A percentile compares a stretch with the other conserved stretches of the same genome.
These are phyloP conservation scores for Epinotia ramella DNA, from an alignment of 2,888 invertebrate species.

Conservation along the genomic window DNA sequence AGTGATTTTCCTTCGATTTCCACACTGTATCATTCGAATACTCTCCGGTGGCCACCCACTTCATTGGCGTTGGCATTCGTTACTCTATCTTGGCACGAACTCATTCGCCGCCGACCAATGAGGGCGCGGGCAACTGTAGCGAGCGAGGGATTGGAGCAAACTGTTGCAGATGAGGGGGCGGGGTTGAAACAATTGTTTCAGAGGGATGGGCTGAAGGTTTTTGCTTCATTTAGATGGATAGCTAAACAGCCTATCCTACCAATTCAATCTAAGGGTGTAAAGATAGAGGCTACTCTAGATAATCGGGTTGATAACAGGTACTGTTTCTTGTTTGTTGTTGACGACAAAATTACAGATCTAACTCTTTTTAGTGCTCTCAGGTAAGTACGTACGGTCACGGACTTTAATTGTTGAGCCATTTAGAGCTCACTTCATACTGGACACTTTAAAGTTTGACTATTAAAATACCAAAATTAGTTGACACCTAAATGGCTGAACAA, in stretches of 20 bases:
- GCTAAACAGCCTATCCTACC: not conserved
- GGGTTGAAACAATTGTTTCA: constrained; percentile 38
- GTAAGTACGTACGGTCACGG: too few species aligned
- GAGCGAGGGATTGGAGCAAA: constrained; percentile 47
- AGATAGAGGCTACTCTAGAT: not conserved
- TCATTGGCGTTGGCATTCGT: constrained; percentile 35
- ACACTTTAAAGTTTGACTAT: too few species aligned
- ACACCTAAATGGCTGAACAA: too few species aligned
- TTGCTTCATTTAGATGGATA: constrained; percentile 3
- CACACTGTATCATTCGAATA: not conserved
- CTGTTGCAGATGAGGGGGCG: constrained; percentile 45
- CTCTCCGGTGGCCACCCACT: constrained; percentile 21
- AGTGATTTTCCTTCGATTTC: not conserved
- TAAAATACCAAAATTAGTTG: too few species aligned
- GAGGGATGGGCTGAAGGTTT: constrained; percentile 19
- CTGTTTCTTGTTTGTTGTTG: too few species aligned
- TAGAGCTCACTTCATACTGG: too few species aligned
- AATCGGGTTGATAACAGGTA: too few species aligned
- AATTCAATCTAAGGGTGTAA: not conserved
- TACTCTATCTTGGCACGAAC: constrained; percentile 13
- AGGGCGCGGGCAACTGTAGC: constrained; percentile 51
- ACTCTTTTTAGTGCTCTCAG: too few species aligned
- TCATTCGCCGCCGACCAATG: constrained; percentile 50
- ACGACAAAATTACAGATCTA: too few species aligned
- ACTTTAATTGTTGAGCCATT: too few species aligned